A percentile compares a stretch with the other conserved stretches of the same genome.
These are phyloP conservation scores for Protomyctophum bolini DNA, from an alignment of 2,113 vertebrate species.

Conservation along the genomic window DNA sequence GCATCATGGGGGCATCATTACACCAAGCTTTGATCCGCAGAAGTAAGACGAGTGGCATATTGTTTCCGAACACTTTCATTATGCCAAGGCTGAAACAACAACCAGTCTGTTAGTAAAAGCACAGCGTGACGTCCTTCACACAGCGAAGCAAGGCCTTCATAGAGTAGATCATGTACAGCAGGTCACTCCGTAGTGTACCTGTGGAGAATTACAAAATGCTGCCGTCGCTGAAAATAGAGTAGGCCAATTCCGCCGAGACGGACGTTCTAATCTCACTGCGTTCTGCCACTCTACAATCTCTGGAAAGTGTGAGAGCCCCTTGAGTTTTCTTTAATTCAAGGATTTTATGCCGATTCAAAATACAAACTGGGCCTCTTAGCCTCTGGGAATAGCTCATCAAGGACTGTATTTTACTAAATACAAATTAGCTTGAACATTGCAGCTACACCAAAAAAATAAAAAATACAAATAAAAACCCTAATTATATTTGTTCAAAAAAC, in stretches of 20 bases:
- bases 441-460: conserved; percentile 7
- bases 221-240: conserved; percentile 46
- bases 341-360: conserved; percentile 79
- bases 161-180: conserved; percentile 34
- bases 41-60: too few relatives aligned
- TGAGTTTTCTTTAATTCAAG: conserved; percentile 82
- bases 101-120: not conserved
- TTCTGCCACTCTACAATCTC: conserved; percentile 69
- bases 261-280: conserved; percentile 66
- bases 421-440: conserved; percentile 77
- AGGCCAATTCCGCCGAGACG: conserved; percentile 58
- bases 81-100: not conserved
- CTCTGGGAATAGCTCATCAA: conserved; percentile 79
- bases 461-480: conserved; percentile 72
- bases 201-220: conserved; percentile 50
- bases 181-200: not conserved
- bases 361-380: conserved; percentile 74
- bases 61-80: too few relatives aligned
- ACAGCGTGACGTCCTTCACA: not conserved
- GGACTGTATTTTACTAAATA: conserved; percentile 82
- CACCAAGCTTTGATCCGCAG: too few relatives aligned
- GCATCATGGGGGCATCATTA: too few relatives aligned
- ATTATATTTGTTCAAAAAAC: conserved; percentile 80
- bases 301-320: conserved; percentile 77
- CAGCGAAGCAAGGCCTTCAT: conserved; percentile 39